Evolutionary conservation across 2,888 invertebrate species (phyloP), one percentile per base, ranked within the genome.

Genomic region (Thyatira batis): DNA sequence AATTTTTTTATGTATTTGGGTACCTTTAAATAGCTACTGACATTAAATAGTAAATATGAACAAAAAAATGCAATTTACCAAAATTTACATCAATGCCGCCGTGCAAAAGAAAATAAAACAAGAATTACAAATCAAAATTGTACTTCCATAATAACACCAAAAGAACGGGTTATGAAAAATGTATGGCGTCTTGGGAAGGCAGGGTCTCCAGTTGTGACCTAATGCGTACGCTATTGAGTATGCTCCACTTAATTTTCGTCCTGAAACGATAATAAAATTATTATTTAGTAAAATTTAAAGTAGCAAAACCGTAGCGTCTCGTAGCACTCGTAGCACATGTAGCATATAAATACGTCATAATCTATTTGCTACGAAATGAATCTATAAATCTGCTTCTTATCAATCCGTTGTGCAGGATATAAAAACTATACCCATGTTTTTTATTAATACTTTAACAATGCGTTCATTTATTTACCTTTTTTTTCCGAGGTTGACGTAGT

Each of bases 151-250:
- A 59, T 60, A 57, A 57, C 48, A 20, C 27, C 49, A 48, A 61
- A 57, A 54, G 55, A 71, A 65, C 64, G 51, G 62, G 63, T 66
- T 69, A 63, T 67, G 70, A 72, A 70, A 71, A 71, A 69, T 65
- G 46, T 52, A 39, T 1, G 39, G 49, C 23, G 45, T 45, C 50
- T 33, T 33, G 49, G 43, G 39, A 46, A 44, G 39, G 13, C 39
- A 13, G 46, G 33, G 11, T 33, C 52, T 50, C 50, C 54, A 53
- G 43, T 13, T 43, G 45, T 20, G 45, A 9, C 9, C 20, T 9
- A 20, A 9, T 27, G 9, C 48, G 5, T 48, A 17, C 10, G 21
- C 17, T 2, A 28, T 6, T 27, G 10, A 5, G 27, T 27, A 27
- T 48, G 48, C 48, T 48, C 48, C 8, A 48, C 48, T 28, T 46